Percentiles rank a stretch among this genome's conserved stretches.
phyloP scores from a whole-genome alignment of 2,113 vertebrate genomes.

The Colius striatus region DNA sequence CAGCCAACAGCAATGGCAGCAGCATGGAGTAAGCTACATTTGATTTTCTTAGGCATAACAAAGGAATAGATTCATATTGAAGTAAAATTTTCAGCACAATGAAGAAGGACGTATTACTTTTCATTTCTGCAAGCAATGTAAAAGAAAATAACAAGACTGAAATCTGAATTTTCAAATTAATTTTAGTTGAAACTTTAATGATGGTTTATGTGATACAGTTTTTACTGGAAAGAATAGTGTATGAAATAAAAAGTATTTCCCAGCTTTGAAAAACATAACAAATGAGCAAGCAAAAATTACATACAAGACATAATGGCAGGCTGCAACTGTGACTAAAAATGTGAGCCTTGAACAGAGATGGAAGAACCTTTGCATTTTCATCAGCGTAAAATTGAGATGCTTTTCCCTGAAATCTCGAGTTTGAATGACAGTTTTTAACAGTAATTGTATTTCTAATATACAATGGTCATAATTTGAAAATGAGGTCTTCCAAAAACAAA shows the following conservation, averaged over 20 bases:
- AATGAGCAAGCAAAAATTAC: not conserved
- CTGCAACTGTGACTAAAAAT: not conserved
- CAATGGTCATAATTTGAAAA: not conserved
- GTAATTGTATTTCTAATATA: not conserved
- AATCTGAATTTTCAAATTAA: not conserved
- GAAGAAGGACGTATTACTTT: not conserved
- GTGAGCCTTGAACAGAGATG: not conserved
- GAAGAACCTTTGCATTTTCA: not conserved
- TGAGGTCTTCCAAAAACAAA: not conserved
- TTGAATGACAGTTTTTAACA: not conserved
- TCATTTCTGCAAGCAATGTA: not conserved
- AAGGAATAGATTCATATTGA: not conserved
- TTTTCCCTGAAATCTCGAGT: not conserved
- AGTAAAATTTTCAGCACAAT: not conserved
- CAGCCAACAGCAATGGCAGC: not conserved
- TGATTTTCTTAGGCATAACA: not conserved
- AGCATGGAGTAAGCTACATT: not conserved
- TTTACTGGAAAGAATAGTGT: not conserved
- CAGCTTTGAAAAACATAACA: not conserved
- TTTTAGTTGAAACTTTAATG: not conserved
- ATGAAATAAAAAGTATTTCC: not conserved
- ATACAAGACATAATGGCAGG: not conserved
- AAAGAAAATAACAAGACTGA: not conserved
- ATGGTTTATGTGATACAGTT: not conserved
- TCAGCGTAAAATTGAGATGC: not conserved